Evolutionary conservation across 2,888 invertebrate species (phyloP).

Genomic region (Pristionchus arcanus): DNA sequence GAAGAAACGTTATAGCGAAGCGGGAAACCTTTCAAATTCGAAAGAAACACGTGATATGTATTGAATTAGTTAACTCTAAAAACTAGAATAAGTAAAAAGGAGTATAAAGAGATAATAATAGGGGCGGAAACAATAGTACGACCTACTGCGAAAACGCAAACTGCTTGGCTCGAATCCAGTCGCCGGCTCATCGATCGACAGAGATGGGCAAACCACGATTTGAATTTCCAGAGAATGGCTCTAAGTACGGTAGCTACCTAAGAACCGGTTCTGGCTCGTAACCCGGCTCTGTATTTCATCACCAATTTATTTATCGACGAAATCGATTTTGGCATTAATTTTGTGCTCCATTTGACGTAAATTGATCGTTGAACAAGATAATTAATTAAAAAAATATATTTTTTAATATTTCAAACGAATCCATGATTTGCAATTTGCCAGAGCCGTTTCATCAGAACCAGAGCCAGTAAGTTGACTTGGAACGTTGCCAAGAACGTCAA

Average conservation of each 20-base stretch:
- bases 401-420: too few species aligned
- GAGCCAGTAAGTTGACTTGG: too few species aligned
- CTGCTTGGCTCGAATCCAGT: constrained; percentile 57
- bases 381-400: too few species aligned
- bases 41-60: neutral
- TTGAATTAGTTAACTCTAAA: neutral
- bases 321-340: neutral
- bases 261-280: neutral
- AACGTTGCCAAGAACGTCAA: too few species aligned
- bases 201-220: constrained; percentile 29
- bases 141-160: constrained; percentile 41
- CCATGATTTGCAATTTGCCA: too few species aligned
- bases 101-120: neutral
- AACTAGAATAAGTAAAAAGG: neutral
- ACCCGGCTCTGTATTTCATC: neutral
- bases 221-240: constrained; percentile 40
- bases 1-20: neutral
- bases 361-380: too few species aligned
- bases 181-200: constrained; percentile 52
- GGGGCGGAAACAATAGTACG: constrained; percentile 8
- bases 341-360: too few species aligned
- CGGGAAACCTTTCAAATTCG: neutral
- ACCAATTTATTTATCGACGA: neutral
- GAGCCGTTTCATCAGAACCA: too few species aligned
- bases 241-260: neutral